Conservation (phyloP, 2,113 vertebrate genomes). For the Dasyurus viverrinus region DNA sequence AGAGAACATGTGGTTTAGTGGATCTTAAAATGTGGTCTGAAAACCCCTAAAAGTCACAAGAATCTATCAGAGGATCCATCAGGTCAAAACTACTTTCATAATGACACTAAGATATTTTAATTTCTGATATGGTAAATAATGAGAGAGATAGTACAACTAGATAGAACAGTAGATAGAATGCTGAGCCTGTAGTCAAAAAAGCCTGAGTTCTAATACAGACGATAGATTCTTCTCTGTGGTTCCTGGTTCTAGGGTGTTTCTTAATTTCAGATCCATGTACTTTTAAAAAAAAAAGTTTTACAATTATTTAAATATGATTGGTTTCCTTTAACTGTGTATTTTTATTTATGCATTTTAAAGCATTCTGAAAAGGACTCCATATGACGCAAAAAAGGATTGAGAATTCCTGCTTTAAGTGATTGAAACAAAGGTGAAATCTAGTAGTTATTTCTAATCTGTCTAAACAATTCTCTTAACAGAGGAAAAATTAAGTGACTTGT, state of each 20-base stretch:
- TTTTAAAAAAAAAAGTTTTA: not conserved
- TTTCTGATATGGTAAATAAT: not conserved
- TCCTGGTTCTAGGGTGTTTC: not conserved
- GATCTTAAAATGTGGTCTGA: too few species aligned
- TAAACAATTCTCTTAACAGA: not conserved
- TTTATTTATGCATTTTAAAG: not conserved
- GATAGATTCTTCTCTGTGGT: not conserved
- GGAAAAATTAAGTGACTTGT: not conserved
- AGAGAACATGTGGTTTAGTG: not conserved
- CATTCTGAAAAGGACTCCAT: not conserved
- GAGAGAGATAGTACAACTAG: not conserved
- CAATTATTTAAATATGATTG: not conserved
- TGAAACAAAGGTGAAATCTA: not conserved
- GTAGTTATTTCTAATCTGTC: not conserved
- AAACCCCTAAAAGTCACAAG: too few species aligned
- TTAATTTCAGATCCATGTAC: not conserved
- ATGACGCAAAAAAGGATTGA: not conserved
- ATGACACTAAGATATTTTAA: not conserved
- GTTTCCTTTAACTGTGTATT: not conserved
- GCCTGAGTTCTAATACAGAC: too few species aligned
- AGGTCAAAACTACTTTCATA: too few species aligned
- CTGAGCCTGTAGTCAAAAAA: too few species aligned
- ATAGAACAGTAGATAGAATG: too few species aligned
- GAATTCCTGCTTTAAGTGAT: not conserved
- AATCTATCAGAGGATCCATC: too few species aligned